Evolutionary conservation across 2,888 invertebrate species (phyloP).

Genomic region (Rhyacophila evoluta): DNA sequence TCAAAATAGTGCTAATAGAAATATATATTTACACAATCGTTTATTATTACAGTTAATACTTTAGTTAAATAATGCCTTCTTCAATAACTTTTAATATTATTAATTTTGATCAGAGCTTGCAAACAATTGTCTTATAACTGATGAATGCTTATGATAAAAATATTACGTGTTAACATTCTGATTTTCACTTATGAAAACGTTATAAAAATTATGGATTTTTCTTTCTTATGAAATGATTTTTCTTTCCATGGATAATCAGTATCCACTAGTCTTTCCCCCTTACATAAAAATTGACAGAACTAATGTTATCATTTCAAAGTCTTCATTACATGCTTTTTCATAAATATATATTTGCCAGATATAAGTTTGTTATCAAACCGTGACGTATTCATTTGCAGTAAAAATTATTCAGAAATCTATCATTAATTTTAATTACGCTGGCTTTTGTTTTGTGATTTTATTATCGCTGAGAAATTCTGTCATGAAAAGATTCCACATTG

Average conservation of each 20-base stretch:
- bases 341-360: conserved; percentile 13
- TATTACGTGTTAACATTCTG: not conserved
- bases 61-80: not conserved
- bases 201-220: conserved; percentile 9
- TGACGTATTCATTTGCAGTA: not conserved
- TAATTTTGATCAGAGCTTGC: not conserved
- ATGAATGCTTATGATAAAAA: not conserved
- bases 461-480: too few relatives aligned
- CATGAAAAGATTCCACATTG: too few relatives aligned
- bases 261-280: not conserved
- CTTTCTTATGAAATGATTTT: not conserved
- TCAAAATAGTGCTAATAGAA: conserved; percentile 18
- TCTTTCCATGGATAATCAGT: not conserved
- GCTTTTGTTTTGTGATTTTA: too few relatives aligned
- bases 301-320: not conserved
- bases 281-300: conserved; percentile 18
- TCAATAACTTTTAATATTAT: not conserved
- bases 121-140: not conserved
- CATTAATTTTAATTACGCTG: too few relatives aligned
- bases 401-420: too few relatives aligned
- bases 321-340: not conserved
- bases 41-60: conserved; percentile 6
- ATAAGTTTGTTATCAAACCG: not conserved
- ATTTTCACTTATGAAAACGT: not conserved
- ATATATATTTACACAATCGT: conserved; percentile 14